phyloP scores from a whole-genome alignment of 2,797 vertebrate species.

The Etheostoma perlongum region DNA sequence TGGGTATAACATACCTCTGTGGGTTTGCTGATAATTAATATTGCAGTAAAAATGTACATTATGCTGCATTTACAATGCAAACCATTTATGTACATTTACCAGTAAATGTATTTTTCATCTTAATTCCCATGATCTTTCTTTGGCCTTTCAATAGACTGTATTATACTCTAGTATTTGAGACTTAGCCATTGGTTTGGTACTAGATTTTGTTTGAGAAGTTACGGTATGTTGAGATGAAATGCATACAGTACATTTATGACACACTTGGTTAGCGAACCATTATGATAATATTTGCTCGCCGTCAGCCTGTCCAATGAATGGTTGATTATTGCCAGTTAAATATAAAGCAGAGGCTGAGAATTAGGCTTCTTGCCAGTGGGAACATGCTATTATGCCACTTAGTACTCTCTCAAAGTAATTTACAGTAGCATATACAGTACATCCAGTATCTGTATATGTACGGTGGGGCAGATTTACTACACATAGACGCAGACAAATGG shows the following conservation, averaged over 20 bases:
- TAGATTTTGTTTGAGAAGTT: background rate
- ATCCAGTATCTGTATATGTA: background rate
- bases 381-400: slow-evolving; percentile 23
- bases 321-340: slow-evolving; percentile 53
- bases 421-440: background rate
- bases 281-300: slow-evolving; percentile 30
- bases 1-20: background rate
- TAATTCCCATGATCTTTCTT: background rate
- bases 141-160: background rate
- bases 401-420: slow-evolving; percentile 8
- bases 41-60: background rate
- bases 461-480: too few species aligned
- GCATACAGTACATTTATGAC: slow-evolving; percentile 24
- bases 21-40: slow-evolving; percentile 10
- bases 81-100: background rate
- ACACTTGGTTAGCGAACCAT: slow-evolving; percentile 32
- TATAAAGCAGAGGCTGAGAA: slow-evolving; percentile 37
- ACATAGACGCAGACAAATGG: background rate
- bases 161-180: background rate
- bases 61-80: background rate
- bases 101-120: background rate
- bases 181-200: background rate
- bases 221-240: background rate
- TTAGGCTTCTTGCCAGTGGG: slow-evolving; percentile 30
- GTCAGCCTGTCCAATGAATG: slow-evolving; percentile 40